A percentile compares a stretch with the other conserved stretches of the same genome.
phyloP scores from a whole-genome alignment of 2,113 vertebrate genomes.

The Myotis davidii region DNA sequence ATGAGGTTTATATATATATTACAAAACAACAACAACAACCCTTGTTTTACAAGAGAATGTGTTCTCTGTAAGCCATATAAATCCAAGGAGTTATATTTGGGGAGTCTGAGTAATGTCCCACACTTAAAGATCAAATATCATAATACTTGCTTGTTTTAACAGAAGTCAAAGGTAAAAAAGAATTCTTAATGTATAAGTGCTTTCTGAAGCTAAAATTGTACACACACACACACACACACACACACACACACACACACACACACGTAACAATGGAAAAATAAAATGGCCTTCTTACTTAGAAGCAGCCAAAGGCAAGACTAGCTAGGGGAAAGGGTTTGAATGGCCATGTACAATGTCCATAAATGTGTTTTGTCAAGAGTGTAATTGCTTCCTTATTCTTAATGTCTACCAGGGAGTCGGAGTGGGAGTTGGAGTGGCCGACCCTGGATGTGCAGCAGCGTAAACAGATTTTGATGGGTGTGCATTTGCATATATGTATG shows the following conservation, averaged over 20 bases:
- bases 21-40: background rate
- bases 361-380: constrained; percentile 59
- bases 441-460: background rate
- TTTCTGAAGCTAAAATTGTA: background rate
- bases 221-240: background rate
- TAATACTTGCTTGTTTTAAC: constrained; percentile 21
- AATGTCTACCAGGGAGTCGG: constrained; percentile 23
- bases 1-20: background rate
- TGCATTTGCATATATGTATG: background rate
- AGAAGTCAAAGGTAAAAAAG: constrained; percentile 40
- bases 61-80: constrained; percentile 47
- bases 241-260: background rate
- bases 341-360: background rate
- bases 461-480: constrained; percentile 18
- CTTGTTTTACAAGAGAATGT: constrained; percentile 54
- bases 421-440: background rate
- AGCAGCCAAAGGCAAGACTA: constrained; percentile 25
- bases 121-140: constrained; percentile 31
- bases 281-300: constrained; percentile 29
- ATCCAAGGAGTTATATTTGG: background rate
- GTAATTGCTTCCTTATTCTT: constrained; percentile 48
- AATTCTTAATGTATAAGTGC: background rate
- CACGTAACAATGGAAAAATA: background rate
- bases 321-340: constrained; percentile 13
- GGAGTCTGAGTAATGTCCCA: background rate